Evolutionary conservation across 1,140 invertebrate genomes (phyloP), one percentile per base, ranked within the genome.

Genomic region (Scaptomyza montana): DNA sequence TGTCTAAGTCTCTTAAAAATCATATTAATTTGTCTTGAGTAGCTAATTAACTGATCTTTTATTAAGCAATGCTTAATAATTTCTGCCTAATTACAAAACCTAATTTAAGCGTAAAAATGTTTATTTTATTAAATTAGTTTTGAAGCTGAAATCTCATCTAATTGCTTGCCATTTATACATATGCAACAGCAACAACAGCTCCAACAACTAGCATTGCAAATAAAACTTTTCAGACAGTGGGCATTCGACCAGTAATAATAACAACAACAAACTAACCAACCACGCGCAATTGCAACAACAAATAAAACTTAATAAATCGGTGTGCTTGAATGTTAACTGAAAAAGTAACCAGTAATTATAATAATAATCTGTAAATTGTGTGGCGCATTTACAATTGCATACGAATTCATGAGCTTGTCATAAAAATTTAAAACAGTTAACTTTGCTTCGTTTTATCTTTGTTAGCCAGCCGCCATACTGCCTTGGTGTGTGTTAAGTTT

Each of bases 351-450:
- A 72, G 84, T 89, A 89, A 89, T 89, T 89, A 89, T 89, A 84
- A 89, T 84, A 89, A 89, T 89, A 84, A 89, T 89, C 80, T 84
- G 84, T 89, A 89, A 89, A 89, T 89, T 89, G 89, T 89, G 89
- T 80, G 69, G 77, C 84, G 79, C 74, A 89, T 76, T 89, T 80
- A 84, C 84, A 80, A 89, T 89, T 89, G 85, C 84, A 74, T 84
- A 84, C 85, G 73, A 67, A 80, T 78, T 82, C 79, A 89, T 80
- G 84, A 69, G 84, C 74, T 67, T 89, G 84, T 89, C 84, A 89
- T 89, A 89, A 89, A 84, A 77, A 89, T 66, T 64, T 60, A 50
- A 72, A 78, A 68, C 64, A 87, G 65, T 79, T 78, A 72, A 64
- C 61, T 72, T 72, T 51, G 65, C 65, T 76, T 69, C 55, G 66